These are phyloP conservation scores for Sesia apiformis DNA, from an alignment of 2,888 invertebrate genomes.

Conservation along the genomic window DNA sequence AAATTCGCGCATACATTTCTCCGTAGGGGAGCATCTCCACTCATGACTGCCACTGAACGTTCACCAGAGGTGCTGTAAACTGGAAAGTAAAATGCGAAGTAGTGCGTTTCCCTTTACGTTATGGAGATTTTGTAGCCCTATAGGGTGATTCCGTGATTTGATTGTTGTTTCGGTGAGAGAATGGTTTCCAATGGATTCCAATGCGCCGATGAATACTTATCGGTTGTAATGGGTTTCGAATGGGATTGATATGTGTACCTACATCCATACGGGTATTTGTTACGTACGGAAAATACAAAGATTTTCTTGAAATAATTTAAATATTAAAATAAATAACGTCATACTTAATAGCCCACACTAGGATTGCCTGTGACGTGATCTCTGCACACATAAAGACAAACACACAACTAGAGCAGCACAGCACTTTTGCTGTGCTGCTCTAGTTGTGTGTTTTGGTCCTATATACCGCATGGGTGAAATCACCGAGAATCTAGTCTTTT, in stretches of 20 bases:
- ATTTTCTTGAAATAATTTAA: no score
- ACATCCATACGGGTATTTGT: not conserved
- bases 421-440: no score
- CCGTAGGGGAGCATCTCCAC: slow-evolving; percentile 12
- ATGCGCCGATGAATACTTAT: slow-evolving; percentile 9
- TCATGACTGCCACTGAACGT: slow-evolving; percentile 19
- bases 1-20: slow-evolving; percentile 7
- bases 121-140: slow-evolving; percentile 32
- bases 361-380: no score
- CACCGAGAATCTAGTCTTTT: no score
- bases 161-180: slow-evolving; percentile 17
- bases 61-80: slow-evolving; percentile 53
- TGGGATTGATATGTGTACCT: not conserved
- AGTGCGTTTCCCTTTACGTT: slow-evolving; percentile 35
- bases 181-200: slow-evolving; percentile 25
- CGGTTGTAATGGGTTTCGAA: slow-evolving; percentile 1
- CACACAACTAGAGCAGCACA: no score
- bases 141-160: slow-evolving; percentile 28
- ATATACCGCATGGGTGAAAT: no score
- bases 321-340: no score
- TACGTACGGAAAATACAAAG: no score
- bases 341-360: no score
- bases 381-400: no score
- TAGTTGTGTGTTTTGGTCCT: no score
- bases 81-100: slow-evolving; percentile 34